Evolutionary conservation across 2,888 invertebrate genomes (phyloP).

Genomic region (Drosophila kokeensis): DNA sequence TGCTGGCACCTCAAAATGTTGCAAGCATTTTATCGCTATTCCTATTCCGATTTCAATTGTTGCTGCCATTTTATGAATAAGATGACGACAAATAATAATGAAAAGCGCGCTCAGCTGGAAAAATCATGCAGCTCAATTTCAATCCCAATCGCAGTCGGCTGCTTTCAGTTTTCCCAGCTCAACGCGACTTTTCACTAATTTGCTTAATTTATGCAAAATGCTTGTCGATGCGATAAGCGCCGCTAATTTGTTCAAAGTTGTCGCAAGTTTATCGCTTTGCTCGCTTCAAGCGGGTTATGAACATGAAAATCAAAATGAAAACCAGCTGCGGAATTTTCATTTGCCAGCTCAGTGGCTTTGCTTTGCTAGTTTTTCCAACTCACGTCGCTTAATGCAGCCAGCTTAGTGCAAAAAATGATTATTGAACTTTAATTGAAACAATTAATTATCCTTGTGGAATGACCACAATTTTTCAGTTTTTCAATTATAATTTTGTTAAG

Average conservation of each 20-base stretch:
- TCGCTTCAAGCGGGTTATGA: conserved; percentile 23
- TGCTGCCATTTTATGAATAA: conserved; percentile 64
- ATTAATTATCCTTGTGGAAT: conserved; percentile 4
- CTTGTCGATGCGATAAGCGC: conserved; percentile 69
- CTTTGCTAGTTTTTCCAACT: conserved; percentile 39
- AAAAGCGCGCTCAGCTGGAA: conserved; percentile 71
- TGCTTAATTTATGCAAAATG: conserved; percentile 82
- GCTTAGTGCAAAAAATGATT: conserved; percentile 33
- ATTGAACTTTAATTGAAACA: conserved; percentile 42
- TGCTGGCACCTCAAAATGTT: conserved; percentile 36
- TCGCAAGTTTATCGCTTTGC: conserved; percentile 53
- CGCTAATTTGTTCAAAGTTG: conserved; percentile 77
- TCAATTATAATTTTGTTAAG: neutral
- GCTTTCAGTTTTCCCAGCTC: conserved; percentile 37
- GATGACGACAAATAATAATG: conserved; percentile 60
- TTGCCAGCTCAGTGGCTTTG: conserved; percentile 47
- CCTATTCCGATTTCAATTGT: conserved; percentile 35
- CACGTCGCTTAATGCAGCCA: conserved; percentile 42
- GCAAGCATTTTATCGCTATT: conserved; percentile 23
- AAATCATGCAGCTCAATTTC: conserved; percentile 48
- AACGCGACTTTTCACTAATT: conserved; percentile 67
- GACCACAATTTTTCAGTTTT: neutral
- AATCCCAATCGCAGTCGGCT: conserved; percentile 31
- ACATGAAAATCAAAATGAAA: conserved; percentile 31
- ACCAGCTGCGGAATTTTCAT: conserved; percentile 52